phyloP scores from a whole-genome alignment of 2,888 invertebrate species.

The Tinea semifulvella region DNA sequence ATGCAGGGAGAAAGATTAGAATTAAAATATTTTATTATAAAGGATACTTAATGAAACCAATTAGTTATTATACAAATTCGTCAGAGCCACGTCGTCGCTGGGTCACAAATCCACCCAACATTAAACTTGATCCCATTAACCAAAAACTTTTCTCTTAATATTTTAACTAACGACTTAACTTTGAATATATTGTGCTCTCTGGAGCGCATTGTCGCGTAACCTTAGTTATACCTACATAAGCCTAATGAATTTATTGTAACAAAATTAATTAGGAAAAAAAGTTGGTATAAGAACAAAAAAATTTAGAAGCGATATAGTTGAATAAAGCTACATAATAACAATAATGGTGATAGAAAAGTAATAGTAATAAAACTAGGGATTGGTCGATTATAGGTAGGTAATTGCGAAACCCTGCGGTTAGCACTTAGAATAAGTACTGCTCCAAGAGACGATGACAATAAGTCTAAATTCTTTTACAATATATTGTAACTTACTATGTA shows the following conservation, averaged over 20 bases:
- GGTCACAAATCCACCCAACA: constrained; percentile 29
- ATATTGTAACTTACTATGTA: no score
- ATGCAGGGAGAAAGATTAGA: no score
- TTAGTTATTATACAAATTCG: no score
- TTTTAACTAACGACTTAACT: constrained; percentile 50
- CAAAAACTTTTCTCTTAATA: constrained; percentile 55
- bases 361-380: background rate
- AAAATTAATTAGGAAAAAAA: background rate
- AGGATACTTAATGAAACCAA: no score
- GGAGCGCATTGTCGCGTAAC: constrained; percentile 18
- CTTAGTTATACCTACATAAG: background rate
- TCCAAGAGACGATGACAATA: no score
- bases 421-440: background rate
- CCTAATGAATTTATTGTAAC: background rate
- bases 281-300: background rate
- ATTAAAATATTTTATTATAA: no score
- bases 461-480: no score
- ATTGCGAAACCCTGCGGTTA: background rate
- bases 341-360: background rate
- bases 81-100: constrained; percentile 14
- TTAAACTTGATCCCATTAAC: constrained; percentile 43
- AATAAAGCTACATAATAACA: background rate
- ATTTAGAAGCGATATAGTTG: background rate
- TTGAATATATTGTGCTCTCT: constrained; percentile 32
- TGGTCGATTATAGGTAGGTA: background rate